These are phyloP conservation scores for Thera obeliscata DNA, from an alignment of 2,888 invertebrate species.

Conservation along the genomic window DNA sequence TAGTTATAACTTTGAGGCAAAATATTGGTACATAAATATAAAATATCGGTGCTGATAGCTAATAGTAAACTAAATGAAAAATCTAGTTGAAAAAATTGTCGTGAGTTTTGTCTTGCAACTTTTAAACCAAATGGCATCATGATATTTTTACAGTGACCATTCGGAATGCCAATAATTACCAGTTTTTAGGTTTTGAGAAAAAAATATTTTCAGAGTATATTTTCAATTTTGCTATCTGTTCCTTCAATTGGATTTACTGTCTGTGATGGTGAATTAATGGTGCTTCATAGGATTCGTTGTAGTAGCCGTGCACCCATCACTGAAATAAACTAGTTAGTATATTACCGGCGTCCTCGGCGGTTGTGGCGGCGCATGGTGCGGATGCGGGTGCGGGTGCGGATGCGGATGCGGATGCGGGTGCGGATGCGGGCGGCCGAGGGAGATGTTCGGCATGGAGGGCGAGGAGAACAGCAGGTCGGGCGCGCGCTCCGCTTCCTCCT, in stretches of 20 bases:
- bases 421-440: slow-evolving; percentile 94
- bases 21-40: background rate
- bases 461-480: slow-evolving; percentile 94
- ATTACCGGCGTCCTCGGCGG: slow-evolving; percentile 70
- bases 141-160: background rate
- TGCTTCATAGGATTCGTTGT: too few relatives aligned
- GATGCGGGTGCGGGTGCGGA: slow-evolving; percentile 87
- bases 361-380: slow-evolving; percentile 64
- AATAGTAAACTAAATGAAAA: background rate
- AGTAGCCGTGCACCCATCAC: background rate
- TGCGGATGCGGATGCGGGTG: slow-evolving; percentile 82
- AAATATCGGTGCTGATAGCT: background rate
- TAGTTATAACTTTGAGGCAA: background rate
- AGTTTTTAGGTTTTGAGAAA: background rate
- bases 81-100: background rate
- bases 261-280: too few relatives aligned
- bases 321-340: background rate
- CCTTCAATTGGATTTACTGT: too few relatives aligned
- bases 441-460: slow-evolving; percentile 98
- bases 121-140: background rate
- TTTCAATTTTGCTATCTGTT: too few relatives aligned
- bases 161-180: background rate
- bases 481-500: slow-evolving; percentile 90
- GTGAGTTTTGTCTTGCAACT: background rate
- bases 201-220: background rate